Percentiles rank a stretch among this genome's conserved stretches.
Evolutionary conservation across 2,113 vertebrate genomes (phyloP).

Genomic region (Bos javanicus): DNA sequence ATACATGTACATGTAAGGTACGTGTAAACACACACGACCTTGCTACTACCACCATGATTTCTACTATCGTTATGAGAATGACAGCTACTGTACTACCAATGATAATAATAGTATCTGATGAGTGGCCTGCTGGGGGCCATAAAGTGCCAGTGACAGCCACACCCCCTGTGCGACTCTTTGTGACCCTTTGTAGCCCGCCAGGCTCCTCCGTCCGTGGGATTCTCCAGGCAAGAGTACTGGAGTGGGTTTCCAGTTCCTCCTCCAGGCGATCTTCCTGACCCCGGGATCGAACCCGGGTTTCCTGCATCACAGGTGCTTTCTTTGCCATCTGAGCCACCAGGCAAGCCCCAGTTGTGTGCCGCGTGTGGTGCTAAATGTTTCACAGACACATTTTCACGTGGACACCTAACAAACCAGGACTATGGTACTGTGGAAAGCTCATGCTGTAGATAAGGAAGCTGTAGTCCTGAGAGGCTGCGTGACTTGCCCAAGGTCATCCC

Average conservation of each 20-base stretch:
- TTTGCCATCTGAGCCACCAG: neutral
- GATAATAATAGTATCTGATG: fast-evolving
- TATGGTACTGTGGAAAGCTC: fast-evolving
- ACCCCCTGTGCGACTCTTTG: fast-evolving
- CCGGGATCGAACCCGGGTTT: neutral
- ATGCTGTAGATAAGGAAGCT: fast-evolving
- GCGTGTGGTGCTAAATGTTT: fast-evolving
- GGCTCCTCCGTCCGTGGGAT: neutral
- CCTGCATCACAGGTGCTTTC: neutral
- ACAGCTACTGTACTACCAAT: fast-evolving
- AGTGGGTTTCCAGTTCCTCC: neutral
- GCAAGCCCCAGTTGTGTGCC: fast-evolving
- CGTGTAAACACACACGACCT: neutral
- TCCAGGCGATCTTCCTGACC: neutral
- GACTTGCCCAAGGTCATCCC: neutral
- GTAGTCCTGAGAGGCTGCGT: neutral
- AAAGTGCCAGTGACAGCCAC: neutral
- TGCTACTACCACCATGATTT: fast-evolving
- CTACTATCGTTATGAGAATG: fast-evolving
- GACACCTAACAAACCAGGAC: fast-evolving
- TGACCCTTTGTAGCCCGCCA: neutral
- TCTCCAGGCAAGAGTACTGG: neutral
- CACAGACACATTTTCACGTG: fast-evolving
- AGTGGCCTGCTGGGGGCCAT: fast-evolving
- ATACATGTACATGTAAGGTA: neutral